Base-by-base conservation (phyloP, 2,113 vertebrate species). In the Oenanthe melanoleuca region DNA sequence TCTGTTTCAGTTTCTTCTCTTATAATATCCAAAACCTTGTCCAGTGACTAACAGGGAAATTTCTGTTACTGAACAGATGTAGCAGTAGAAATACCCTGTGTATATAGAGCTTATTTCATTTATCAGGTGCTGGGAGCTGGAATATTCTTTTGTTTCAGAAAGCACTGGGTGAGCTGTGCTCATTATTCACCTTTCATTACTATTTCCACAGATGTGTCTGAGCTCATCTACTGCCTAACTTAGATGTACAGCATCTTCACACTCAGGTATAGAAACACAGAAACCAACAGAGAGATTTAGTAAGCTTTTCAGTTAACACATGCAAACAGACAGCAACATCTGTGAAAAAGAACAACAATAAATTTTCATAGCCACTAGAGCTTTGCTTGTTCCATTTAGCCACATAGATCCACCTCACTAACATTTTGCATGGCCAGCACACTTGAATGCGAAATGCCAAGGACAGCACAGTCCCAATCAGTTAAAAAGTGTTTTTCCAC, bases 401-500 rank as follows among this genome's bases (percentile, higher is more conserved):
- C n/a, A 21, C 22, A 33, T 7, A 45, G 52, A 85, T 55, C 42
- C 74, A 55, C 15, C 19, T 79, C 57, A 50, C 21, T 59, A 45
- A 3, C 1, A 4, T 63, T 87, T 78, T 1, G 4, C 72, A 16
- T 25, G 37, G 22, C 33, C 67, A 63, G 19, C 0, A 0, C 52
- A 29, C 14, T 70, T 63, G 38, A 80, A 84, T 33, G 26, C 34
- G 85, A 84, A 93, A 83, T 80, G 34, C 14, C 37, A 73, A 87
- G 23, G 11, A 9, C 25, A 13, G 17, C 37, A 45, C 6, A 17
- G 34, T 42, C 38, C 26, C 64, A 84, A 2, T 9, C 31, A 49
- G 21, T 17, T 21, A 63, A 87, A 70, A 31, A 50, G 22, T 40
- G 17, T 1, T 81, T 84, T 78, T 38, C 8, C 42, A 74, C 42